Conservation (phyloP, 2,113 vertebrate species). For the Malurus cyaneus region DNA sequence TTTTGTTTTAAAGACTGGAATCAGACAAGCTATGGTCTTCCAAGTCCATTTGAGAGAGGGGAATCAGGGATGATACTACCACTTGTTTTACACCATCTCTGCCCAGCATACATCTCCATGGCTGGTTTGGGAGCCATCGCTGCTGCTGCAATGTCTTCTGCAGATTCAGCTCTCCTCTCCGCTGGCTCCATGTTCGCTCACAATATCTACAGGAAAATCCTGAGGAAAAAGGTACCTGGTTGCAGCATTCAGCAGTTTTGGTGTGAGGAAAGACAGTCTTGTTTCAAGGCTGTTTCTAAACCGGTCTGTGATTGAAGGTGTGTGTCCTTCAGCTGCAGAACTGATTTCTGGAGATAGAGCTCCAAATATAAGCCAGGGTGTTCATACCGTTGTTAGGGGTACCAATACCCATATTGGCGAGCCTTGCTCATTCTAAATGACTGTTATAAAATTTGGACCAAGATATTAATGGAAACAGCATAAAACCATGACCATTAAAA, state of each 20-base stretch:
- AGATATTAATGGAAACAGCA: not conserved
- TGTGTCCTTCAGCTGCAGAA: not conserved
- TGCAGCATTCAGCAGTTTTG: not conserved
- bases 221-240: constrained; percentile 71
- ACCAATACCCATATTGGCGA: not conserved
- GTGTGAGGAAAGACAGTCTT: not conserved
- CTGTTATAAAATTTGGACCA: not conserved
- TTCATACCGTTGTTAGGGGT: not conserved
- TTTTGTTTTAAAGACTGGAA: constrained; percentile 78
- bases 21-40: constrained; percentile 78
- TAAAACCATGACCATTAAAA: not conserved
- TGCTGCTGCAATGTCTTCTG: constrained; percentile 77
- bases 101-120: constrained; percentile 73
- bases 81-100: constrained; percentile 74
- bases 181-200: constrained; percentile 69
- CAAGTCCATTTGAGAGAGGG: constrained; percentile 70
- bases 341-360: not conserved
- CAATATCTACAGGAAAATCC: constrained; percentile 78
- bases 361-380: not conserved
- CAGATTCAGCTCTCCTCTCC: constrained; percentile 76
- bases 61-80: constrained; percentile 76
- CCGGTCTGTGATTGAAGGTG: not conserved
- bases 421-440: not conserved
- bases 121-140: constrained; percentile 71
- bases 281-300: not conserved